phyloP scores from a whole-genome alignment of 2,888 invertebrate genomes.

The Andrena chrysosceles region DNA sequence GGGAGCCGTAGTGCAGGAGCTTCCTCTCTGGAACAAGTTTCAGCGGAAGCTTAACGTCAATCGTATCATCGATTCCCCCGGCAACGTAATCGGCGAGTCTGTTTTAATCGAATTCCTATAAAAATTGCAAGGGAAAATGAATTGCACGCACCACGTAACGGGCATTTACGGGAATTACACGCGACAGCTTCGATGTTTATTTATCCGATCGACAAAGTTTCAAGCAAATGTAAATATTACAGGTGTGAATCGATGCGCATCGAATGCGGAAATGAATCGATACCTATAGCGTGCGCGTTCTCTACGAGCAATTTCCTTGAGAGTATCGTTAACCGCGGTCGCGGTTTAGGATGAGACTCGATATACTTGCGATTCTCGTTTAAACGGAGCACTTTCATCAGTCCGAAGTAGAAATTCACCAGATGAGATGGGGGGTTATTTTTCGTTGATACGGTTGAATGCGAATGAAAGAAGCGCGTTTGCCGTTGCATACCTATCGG shows the following conservation, averaged over 20 bases:
- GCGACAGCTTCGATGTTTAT: not conserved
- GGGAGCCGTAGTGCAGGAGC: conserved; percentile 79
- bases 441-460: not conserved
- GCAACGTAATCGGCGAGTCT: not conserved
- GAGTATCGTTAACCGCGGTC: conserved; percentile 57
- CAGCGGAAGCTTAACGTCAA: conserved; percentile 47
- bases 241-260: not conserved
- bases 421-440: conserved; percentile 53
- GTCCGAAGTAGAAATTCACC: conserved; percentile 55
- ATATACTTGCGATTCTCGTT: conserved; percentile 58
- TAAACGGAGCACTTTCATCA: conserved; percentile 58
- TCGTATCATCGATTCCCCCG: conserved; percentile 50
- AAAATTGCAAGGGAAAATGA: not conserved
- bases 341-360: conserved; percentile 45
- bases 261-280: conserved; percentile 8
- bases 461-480: not conserved
- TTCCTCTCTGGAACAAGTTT: conserved; percentile 78
- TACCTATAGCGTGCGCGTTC: conserved; percentile 14
- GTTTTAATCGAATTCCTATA: not conserved
- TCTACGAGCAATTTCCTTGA: conserved; percentile 58
- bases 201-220: no score
- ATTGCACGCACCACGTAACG: not conserved
- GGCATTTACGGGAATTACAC: not conserved
- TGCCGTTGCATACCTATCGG: not conserved
- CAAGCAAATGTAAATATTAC: not conserved